Evolutionary conservation across 2,888 invertebrate species (phyloP).

Genomic region (Aphrophora alni): DNA sequence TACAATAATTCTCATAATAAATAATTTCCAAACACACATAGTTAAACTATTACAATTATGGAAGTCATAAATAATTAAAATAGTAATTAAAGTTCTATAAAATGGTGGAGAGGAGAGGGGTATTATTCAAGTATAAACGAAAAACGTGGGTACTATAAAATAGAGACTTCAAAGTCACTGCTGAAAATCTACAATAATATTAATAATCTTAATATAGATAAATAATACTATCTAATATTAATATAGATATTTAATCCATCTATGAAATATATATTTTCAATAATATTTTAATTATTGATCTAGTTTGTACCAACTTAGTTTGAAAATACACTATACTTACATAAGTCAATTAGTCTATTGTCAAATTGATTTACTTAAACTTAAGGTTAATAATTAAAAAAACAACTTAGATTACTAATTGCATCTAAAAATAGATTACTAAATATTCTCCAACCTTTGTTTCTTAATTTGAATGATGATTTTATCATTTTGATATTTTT

Average conservation of each 20-base stretch:
- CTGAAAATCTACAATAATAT: no score
- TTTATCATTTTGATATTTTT: conserved; percentile 47
- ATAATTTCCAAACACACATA: not conserved
- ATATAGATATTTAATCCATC: not conserved
- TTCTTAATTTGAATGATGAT: not conserved
- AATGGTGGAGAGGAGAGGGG: not conserved
- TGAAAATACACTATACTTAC: not conserved
- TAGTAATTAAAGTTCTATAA: not conserved
- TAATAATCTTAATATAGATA: no score
- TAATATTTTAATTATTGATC: not conserved
- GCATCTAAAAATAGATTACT: not conserved
- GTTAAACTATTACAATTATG: not conserved
- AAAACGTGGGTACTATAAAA: no score
- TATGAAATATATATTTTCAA: not conserved
- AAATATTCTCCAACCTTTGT: not conserved
- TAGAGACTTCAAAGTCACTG: no score
- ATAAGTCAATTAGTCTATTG: not conserved
- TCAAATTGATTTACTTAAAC: not conserved
- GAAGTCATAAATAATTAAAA: not conserved
- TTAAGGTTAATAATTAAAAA: not conserved
- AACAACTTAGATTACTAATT: not conserved
- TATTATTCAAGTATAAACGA: not conserved
- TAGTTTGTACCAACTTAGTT: not conserved
- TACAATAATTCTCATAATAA: not conserved
- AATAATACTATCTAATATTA: not conserved